A percentile compares a stretch with the other conserved stretches of the same genome.
phyloP scores from a whole-genome alignment of 2,888 invertebrate genomes.

The Oscheius sp. region DNA sequence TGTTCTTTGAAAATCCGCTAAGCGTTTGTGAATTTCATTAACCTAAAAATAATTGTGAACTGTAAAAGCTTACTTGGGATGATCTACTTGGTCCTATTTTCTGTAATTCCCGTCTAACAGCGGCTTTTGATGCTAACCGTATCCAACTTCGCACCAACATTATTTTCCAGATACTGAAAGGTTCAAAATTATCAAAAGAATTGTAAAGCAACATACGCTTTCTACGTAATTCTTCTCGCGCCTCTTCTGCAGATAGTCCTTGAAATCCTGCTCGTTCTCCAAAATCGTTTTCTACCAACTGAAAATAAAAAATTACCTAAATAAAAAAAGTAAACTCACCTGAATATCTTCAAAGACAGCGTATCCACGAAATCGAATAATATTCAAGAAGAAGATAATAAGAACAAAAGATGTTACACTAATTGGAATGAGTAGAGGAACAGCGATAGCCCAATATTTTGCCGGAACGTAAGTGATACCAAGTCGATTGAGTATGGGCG shows the following conservation, averaged over 20 bases:
- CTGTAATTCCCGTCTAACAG: not conserved
- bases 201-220: slow-evolving; percentile 19
- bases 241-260: slow-evolving; percentile 29
- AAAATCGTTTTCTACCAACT: slow-evolving; percentile 51
- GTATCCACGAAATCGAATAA: slow-evolving; percentile 54
- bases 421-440: slow-evolving; percentile 50
- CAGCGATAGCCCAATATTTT: slow-evolving; percentile 65
- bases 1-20: slow-evolving; percentile 35
- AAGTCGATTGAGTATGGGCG: slow-evolving; percentile 78
- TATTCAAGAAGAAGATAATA: slow-evolving; percentile 54
- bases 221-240: slow-evolving; percentile 10
- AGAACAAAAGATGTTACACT: slow-evolving; percentile 46
- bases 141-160: slow-evolving; percentile 11
- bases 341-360: slow-evolving; percentile 56
- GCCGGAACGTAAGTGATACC: slow-evolving; percentile 71
- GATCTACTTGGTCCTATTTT: slow-evolving; percentile 17
- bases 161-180: slow-evolving; percentile 11
- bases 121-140: not conserved
- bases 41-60: slow-evolving; percentile 21
- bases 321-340: slow-evolving; percentile 15
- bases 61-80: not conserved
- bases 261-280: slow-evolving; percentile 38
- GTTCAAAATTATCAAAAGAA: not conserved
- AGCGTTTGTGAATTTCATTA: slow-evolving; percentile 31
- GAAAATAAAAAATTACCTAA: not conserved